A percentile compares a stretch with the other conserved stretches of the same genome.
phyloP scores from a whole-genome alignment of 2,113 vertebrate genomes.

The Zingel zingel region DNA sequence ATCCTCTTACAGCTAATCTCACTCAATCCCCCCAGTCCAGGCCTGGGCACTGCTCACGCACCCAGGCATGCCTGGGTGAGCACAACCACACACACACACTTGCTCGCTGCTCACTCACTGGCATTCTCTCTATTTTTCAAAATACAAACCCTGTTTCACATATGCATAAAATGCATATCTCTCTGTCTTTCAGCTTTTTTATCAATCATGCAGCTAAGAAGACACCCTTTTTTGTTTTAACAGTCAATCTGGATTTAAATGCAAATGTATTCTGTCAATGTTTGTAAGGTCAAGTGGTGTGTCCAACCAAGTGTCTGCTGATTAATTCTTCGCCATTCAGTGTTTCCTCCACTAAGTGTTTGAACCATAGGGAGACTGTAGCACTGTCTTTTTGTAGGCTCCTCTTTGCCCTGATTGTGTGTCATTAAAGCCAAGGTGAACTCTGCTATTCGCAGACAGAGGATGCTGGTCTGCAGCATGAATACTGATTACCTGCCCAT shows the following conservation, averaged over 20 bases:
- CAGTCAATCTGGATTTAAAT: constrained; percentile 6
- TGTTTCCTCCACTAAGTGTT: constrained; percentile 25
- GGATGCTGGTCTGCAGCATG: constrained; percentile 40
- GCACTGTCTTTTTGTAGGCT: constrained; percentile 15
- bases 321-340: constrained; percentile 16
- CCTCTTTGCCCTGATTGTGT: constrained; percentile 50
- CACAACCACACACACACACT: constrained; percentile 28
- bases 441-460: constrained; percentile 56
- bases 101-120: constrained; percentile 12
- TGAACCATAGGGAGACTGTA: constrained; percentile 33
- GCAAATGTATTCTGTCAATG: background rate
- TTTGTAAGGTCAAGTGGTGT: constrained; percentile 10
- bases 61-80: constrained; percentile 65
- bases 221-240: background rate
- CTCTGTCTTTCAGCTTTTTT: background rate
- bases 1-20: constrained; percentile 83
- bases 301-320: background rate
- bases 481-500: constrained; percentile 70
- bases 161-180: constrained; percentile 5
- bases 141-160: constrained; percentile 28
- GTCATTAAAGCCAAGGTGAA: constrained; percentile 72
- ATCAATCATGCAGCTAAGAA: background rate
- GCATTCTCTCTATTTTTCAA: constrained; percentile 24
- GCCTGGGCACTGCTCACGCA: constrained; percentile 69
- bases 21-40: constrained; percentile 75